phyloP scores from a whole-genome alignment of 2,113 vertebrate species.

The Gymnocephalus cernua region DNA sequence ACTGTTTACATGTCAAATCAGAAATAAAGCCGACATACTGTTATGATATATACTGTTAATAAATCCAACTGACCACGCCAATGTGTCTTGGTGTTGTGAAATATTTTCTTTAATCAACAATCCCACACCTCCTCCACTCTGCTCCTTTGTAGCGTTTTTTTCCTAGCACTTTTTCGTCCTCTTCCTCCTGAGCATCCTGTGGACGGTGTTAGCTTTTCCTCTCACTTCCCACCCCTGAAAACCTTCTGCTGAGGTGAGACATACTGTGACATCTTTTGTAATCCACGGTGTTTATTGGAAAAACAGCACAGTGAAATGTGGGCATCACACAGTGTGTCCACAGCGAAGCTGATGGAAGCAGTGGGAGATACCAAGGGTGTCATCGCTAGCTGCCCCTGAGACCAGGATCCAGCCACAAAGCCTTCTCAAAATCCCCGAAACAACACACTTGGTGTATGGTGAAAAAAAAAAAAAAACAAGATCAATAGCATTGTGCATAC shows the following conservation, averaged over 20 bases:
- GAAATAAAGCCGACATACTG: too few relatives aligned
- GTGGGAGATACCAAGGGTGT: constrained; percentile 22
- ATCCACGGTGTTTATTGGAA: constrained; percentile 19
- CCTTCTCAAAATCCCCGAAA: not conserved
- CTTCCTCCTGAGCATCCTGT: constrained; percentile 8
- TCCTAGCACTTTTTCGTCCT: constrained; percentile 7
- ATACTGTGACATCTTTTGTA: constrained; percentile 30
- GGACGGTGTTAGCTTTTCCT: constrained; percentile 26
- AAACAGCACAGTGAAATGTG: constrained; percentile 21
- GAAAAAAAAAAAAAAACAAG: not conserved
- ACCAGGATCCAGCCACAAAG: not conserved
- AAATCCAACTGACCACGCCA: too few relatives aligned
- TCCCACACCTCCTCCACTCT: constrained; percentile 28
- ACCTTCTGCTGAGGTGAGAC: constrained; percentile 28
- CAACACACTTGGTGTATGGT: not conserved
- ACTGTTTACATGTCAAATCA: too few relatives aligned
- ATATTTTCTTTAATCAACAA: too few relatives aligned
- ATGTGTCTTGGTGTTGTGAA: too few relatives aligned
- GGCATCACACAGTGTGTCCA: constrained; percentile 8
- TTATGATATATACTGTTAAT: too few relatives aligned
- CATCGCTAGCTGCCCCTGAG: constrained; percentile 11
- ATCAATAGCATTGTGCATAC: not conserved
- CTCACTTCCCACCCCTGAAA: constrained; percentile 40
- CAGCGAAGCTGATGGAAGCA: constrained; percentile 21
- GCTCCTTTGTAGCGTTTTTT: constrained; percentile 18